Conservation (phyloP, 2,888 invertebrate species). For the Caenorhabditis afra region DNA sequence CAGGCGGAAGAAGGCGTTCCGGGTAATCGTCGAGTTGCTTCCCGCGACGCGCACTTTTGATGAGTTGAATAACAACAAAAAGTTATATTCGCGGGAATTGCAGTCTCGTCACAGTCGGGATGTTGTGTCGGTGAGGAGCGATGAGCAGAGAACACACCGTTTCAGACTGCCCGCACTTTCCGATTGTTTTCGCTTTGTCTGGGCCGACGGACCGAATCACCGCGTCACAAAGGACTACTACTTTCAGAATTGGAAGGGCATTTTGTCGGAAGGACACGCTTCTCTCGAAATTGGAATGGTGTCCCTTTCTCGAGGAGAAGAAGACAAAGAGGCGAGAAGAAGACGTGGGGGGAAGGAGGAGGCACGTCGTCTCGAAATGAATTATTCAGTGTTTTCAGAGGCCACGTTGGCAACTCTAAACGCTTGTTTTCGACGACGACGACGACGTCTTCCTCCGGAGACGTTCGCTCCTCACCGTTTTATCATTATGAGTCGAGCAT, state of each 20-base stretch:
- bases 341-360: no score
- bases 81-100: neutral
- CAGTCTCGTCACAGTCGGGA: no score
- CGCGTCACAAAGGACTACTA: no score
- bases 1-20: no score
- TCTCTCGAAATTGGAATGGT: no score
- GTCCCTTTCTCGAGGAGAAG: neutral
- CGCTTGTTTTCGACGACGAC: constrained; percentile 7
- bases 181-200: no score
- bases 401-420: constrained; percentile 16
- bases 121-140: no score
- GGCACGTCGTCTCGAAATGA: neutral
- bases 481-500: neutral
- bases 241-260: no score
- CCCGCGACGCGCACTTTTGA: constrained; percentile 11
- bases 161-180: no score
- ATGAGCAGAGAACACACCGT: no score
- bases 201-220: no score
- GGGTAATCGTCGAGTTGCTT: neutral
- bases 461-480: neutral
- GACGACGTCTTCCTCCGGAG: neutral
- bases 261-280: no score
- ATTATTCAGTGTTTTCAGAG: constrained; percentile 34
- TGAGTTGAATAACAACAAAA: constrained; percentile 4
- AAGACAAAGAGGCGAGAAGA: neutral